phyloP scores from a whole-genome alignment of 2,113 vertebrate species.

The Ammospiza caudacuta region DNA sequence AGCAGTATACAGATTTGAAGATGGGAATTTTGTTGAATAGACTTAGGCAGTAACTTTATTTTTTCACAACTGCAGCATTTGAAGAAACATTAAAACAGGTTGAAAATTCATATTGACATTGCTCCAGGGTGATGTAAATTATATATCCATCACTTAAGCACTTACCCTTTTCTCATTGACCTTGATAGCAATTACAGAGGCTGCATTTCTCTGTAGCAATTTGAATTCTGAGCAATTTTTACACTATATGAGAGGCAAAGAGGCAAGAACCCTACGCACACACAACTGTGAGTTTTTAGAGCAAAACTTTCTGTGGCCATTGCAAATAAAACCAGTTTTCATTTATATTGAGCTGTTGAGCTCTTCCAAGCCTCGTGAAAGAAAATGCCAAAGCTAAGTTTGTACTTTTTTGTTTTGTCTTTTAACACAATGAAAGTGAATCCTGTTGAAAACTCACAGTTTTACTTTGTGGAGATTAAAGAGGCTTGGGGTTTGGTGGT shows the following conservation, averaged over 20 bases:
- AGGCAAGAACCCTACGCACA: accelerated
- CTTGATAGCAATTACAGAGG: constrained; percentile 25
- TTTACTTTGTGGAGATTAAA: background rate
- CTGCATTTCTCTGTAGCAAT: background rate
- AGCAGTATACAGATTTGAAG: background rate
- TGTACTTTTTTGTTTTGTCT: background rate
- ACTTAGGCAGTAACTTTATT: background rate
- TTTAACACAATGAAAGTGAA: accelerated
- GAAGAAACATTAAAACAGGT: background rate
- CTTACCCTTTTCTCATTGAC: constrained; percentile 9
- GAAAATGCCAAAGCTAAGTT: background rate
- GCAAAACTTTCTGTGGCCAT: background rate
- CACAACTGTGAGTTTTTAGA: background rate
- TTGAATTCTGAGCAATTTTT: background rate
- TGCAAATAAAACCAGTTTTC: background rate
- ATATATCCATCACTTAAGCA: background rate
- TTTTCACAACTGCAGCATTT: background rate
- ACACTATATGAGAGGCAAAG: background rate
- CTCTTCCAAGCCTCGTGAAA: background rate
- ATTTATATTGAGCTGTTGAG: background rate
- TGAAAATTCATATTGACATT: constrained; percentile 2
- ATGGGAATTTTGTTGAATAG: background rate
- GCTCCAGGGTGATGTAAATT: background rate
- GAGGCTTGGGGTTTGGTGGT: accelerated
- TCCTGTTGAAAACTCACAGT: background rate